These are phyloP conservation scores for Syngnathus scovelli DNA, from an alignment of 2,113 vertebrate species.

Conservation along the genomic window DNA sequence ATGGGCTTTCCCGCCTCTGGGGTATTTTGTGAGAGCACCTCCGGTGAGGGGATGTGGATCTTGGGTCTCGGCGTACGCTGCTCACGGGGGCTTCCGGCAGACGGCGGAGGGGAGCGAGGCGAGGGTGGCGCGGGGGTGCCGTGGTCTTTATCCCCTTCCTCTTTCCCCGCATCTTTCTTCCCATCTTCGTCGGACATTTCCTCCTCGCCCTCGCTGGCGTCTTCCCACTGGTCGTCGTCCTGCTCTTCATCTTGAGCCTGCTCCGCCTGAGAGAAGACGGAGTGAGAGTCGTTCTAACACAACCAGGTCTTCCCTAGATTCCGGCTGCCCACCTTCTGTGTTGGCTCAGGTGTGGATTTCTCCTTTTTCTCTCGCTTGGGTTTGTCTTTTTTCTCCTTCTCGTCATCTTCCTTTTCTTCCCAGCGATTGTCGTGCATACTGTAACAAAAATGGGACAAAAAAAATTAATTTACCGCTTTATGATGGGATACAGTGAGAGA, in stretches of 20 bases:
- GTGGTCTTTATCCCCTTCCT: conserved; percentile 35
- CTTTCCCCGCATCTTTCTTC: conserved; percentile 46
- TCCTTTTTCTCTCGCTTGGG: conserved; percentile 24
- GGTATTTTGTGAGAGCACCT: conserved; percentile 28
- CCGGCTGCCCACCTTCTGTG: conserved; percentile 45
- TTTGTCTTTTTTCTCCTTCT: conserved; percentile 40
- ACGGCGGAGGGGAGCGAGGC: neutral
- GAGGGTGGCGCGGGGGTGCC: conserved; percentile 3
- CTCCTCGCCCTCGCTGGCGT: conserved; percentile 49
- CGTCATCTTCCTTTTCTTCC: conserved; percentile 68
- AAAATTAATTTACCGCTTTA: neutral
- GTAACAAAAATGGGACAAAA: conserved; percentile 3
- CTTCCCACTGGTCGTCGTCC: conserved; percentile 57
- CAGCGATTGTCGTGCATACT: conserved; percentile 92
- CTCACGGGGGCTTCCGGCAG: conserved; percentile 60
- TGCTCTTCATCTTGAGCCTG: conserved; percentile 40
- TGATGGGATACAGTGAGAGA: too few relatives aligned
- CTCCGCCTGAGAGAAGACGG: conserved; percentile 27
- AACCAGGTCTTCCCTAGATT: neutral
- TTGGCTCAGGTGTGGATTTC: conserved; percentile 28
- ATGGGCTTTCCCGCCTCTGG: conserved; percentile 61
- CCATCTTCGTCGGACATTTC: conserved; percentile 57
- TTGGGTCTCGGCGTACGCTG: conserved; percentile 59
- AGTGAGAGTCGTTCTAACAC: neutral
- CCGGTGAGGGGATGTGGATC: conserved; percentile 58